Conservation (phyloP, 2,113 vertebrate genomes). For the Fregetta grallaria region DNA sequence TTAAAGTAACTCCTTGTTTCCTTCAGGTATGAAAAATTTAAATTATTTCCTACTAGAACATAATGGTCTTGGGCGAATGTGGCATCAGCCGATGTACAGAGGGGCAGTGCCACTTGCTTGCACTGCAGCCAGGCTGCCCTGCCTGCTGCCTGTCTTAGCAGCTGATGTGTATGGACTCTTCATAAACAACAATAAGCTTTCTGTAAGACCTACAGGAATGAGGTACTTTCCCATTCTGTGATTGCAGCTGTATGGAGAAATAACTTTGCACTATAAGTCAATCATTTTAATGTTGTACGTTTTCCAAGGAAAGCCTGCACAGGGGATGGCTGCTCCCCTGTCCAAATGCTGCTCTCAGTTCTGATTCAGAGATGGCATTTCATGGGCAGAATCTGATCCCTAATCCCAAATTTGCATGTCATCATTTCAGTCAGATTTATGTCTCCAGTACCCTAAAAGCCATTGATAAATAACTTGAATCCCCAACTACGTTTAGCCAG, state of each 20-base stretch:
- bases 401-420: not conserved
- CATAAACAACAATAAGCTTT: not conserved
- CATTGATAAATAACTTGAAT: not conserved
- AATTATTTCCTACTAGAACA: not conserved
- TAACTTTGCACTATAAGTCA: not conserved
- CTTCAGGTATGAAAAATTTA: not conserved
- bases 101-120: no score
- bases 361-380: not conserved
- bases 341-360: not conserved
- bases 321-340: not conserved
- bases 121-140: not conserved
- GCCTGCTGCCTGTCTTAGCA: not conserved
- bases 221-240: not conserved
- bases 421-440: not conserved
- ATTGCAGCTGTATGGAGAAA: not conserved
- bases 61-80: not conserved
- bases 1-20: not conserved
- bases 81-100: accelerated
- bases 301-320: not conserved
- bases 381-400: not conserved
- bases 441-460: not conserved
- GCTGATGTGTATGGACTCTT: no score
- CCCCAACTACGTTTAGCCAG: not conserved
- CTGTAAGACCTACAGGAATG: not conserved
- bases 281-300: not conserved